A percentile compares a stretch with the other conserved stretches of the same genome.
Conservation (phyloP, 2,888 invertebrate species). For the Trissolcus japonicus region DNA sequence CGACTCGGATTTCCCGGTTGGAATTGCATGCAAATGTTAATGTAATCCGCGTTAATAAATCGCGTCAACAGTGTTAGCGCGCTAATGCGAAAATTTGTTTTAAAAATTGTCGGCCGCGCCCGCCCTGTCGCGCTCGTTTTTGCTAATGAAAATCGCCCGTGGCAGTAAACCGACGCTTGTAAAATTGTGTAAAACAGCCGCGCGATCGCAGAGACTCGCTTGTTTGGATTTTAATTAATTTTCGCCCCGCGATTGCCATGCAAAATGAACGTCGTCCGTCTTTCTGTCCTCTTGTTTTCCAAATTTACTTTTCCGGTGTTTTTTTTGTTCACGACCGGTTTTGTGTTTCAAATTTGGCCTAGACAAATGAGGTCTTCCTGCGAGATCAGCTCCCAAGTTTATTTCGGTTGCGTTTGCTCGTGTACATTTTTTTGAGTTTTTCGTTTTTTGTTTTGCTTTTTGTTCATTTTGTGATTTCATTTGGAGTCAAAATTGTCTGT, state of each 20-base stretch:
- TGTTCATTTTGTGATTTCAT: too few relatives aligned
- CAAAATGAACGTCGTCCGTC: conserved; percentile 33
- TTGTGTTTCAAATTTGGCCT: background rate
- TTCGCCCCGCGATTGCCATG: conserved; percentile 30
- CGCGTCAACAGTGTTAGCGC: conserved; percentile 26
- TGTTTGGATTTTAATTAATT: conserved; percentile 48
- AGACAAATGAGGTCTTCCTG: too few relatives aligned
- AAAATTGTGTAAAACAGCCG: conserved; percentile 31
- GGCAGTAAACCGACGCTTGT: conserved; percentile 29
- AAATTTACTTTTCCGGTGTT: conserved; percentile 9
- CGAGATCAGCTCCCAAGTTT: too few relatives aligned
- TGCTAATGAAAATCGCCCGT: conserved; percentile 38
- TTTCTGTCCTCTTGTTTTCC: conserved; percentile 13
- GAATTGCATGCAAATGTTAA: conserved; percentile 38
- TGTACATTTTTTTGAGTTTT: too few relatives aligned
- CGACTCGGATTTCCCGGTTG: conserved; percentile 19
- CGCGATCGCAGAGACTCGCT: conserved; percentile 14
- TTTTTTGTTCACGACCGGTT: conserved; percentile 2
- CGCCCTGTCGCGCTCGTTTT: conserved; percentile 13
- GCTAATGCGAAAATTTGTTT: conserved; percentile 33
- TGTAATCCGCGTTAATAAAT: conserved; percentile 34
- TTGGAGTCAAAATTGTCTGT: background rate
- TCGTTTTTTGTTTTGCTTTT: too few relatives aligned
- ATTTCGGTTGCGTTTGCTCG: too few relatives aligned
- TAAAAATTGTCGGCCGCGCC: conserved; percentile 24